Percentiles rank a stretch among this genome's conserved stretches.
These are phyloP conservation scores for Orchesellides sinensis DNA, from an alignment of 2,888 invertebrate genomes.

Conservation along the genomic window DNA sequence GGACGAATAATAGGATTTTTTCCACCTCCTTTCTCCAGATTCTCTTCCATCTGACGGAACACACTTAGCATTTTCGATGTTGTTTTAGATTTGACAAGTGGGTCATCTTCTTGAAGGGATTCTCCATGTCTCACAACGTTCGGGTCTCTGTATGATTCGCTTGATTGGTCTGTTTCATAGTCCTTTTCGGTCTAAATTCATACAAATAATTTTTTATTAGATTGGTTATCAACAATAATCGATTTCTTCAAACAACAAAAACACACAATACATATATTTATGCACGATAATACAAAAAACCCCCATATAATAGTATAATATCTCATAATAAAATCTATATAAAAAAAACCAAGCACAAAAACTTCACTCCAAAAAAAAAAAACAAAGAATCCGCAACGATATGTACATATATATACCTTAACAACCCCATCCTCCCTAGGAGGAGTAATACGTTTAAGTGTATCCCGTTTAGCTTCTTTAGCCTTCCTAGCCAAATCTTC, in stretches of 20 bases:
- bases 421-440: constrained; percentile 84
- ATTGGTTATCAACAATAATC: too few species aligned
- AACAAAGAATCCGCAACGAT: too few species aligned
- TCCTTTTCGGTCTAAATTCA: constrained; percentile 21
- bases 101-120: constrained; percentile 78
- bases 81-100: constrained; percentile 82
- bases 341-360: background rate
- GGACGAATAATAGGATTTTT: constrained; percentile 78
- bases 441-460: constrained; percentile 80
- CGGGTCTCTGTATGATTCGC: constrained; percentile 85
- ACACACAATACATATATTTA: too few species aligned
- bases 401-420: too few species aligned
- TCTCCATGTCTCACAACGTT: constrained; percentile 83
- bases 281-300: background rate
- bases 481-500: constrained; percentile 82
- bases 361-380: too few species aligned
- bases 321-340: too few species aligned
- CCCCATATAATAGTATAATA: too few species aligned
- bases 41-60: constrained; percentile 92
- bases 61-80: constrained; percentile 92
- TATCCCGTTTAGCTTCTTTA: constrained; percentile 77
- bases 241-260: too few species aligned
- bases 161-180: constrained; percentile 77
- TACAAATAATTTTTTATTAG: background rate
- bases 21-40: constrained; percentile 27